Base-by-base conservation (phyloP, 1,140 invertebrate genomes). In the Formica exsecta region DNA sequence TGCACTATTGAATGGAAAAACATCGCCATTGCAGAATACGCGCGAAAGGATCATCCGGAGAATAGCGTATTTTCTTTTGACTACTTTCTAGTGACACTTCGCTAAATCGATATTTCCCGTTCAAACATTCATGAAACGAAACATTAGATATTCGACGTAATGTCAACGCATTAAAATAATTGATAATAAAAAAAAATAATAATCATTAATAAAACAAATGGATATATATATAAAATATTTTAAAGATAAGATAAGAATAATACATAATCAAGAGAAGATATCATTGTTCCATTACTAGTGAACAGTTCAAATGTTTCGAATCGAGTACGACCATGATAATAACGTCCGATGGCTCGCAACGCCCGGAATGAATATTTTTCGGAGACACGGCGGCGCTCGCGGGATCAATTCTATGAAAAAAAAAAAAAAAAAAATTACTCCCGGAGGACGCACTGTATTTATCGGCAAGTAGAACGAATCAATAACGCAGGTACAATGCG, bases 301-400 rank as follows among this genome's bases (percentile, higher is more conserved):
- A 51, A 41, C 51, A 41, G 48, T 13, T 80, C 22, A 38, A 71
- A 71, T 61, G 61, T 73, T 81, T 36, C 25, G 48, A 36, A 25
- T 73, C 66, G 79, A 62, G 25, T 74, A 74, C 79, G 79, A 83
- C 38, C 38, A 61, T 36, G 79, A 83, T 83, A 83, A 83, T 74
- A 74, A 74, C 68, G 68, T 74, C 68, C 79, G 54, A 74, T 61
- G 38, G 68, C n/a, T 83, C 64, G 64, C 77, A n/a, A 48, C 54
- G 79, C 13, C n/a, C 48, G 38, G 25, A 62, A 83, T 74, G 68
- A 83, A 83, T 83, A 83, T 83, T 73, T 83, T 83, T 83, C 29
- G 79, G 68, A 74, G 68, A 83, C 79, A 36, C 38, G 3, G 11
- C 25, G 25, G 29, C 9, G 79, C 36, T 57, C 25, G 25, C 25